Base-by-base conservation (phyloP, 2,113 vertebrate species). In the Amphilophus citrinellus region DNA sequence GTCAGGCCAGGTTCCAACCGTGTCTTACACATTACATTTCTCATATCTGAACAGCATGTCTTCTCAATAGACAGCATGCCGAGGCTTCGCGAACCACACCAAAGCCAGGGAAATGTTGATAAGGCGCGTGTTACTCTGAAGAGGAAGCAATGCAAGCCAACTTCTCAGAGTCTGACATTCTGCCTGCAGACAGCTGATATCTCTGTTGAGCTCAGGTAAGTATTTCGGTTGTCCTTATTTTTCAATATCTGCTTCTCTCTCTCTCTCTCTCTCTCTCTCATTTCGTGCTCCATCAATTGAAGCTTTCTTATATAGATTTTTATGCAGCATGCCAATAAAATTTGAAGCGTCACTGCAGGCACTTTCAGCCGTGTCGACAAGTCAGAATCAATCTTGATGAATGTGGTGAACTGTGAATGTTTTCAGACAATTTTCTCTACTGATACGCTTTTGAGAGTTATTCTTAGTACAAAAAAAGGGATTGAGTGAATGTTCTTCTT, bases 161-260 rank as follows among this genome's bases (percentile, higher is more conserved):
- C 63, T 57, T 84, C 84, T 88, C 59, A 10, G 44, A 76, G 61
- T 75, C 60, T 82, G 73, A 90, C 76, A 92, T 88, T 88, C 66
- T 83, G 90, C 87, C 88, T 90, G 84, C 83, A 91, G 90, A 87
- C 81, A 86, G 80, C 42, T 88, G 84, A 90, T 85, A 76, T 87
- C 84, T 87, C 47, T 68, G 75, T 83, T 61, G 78, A 68, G 79
- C 68, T 81, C 71, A 76, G 82, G 59, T 66, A 66, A 22, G 62
- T n/a, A 30, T 18, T 65, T 62, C 8, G 1, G 63, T 65, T 73
- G 9, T 22, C n/a, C 35, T 39, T 77, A 58, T 60, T 80, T 59
- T 17, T 59, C 68, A 73, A 56, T 73, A 56, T 60, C n/a, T 47
- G 44, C 56, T 15, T 27, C 61, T 3, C 71, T 17, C 65, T n/a